Base-by-base conservation (phyloP, 2,797 vertebrate genomes). In the Rachycentron canadum region DNA sequence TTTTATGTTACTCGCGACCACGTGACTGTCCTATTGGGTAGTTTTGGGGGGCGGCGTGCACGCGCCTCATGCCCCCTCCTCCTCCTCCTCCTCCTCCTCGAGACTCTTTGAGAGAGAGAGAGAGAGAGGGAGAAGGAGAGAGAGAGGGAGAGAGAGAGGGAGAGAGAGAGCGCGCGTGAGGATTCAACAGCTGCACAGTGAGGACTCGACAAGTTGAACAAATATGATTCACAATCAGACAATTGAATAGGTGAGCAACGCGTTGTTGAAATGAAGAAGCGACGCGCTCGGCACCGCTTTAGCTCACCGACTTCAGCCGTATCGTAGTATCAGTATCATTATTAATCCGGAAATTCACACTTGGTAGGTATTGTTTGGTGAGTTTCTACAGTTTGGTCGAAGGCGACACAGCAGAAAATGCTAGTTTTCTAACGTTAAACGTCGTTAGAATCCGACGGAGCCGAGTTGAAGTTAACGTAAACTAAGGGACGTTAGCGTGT, bases 161-260 rank as follows among this genome's bases (percentile, higher is more conserved):
- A 19, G 69, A 21, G 86, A 89, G 92, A 80, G 84, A 84, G 85
- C 90, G 93, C 88, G 84, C 84, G 13, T 83, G 79, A 25, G 90
- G 85, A 69, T 59, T 91, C 93, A 95, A 95, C 95, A 95, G 95
- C 95, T 96, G 95, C 95, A 94, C 81, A 53, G 86, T 62, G 82
- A 88, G 83, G 91, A 91, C 77, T 82, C 89, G 76, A 82, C 84
- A 89, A 90, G 86, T 82, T 53, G 81, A 90, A 82, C 85, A 85
- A 82, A 92, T 86, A 88, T 89, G 86, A 88, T 82, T 82, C 89
- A 82, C 85, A 70, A 62, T 78, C 86, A 91, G 87, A 94, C 91
- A 89, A 86, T 87, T 83, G 83, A 85, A 66, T 85, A 93, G 92
- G 89, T 91, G 91, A 92, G 91, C 84, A 1, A 55, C 56, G 69